Conservation (phyloP, 2,888 invertebrate genomes). For the Spisula subtruncata region DNA sequence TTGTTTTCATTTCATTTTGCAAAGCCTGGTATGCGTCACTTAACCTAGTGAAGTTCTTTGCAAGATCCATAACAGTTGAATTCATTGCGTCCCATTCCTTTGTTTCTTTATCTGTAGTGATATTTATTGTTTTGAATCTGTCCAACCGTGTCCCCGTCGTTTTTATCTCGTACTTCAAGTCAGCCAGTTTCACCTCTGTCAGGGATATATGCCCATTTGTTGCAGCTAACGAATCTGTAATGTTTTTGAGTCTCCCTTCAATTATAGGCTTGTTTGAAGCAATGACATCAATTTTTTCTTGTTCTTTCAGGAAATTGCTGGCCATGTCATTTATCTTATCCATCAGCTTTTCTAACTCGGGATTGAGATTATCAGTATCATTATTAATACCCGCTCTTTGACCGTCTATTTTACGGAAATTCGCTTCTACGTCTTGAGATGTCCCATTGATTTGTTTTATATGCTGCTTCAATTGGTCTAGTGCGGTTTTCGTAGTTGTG, state of each 20-base stretch:
- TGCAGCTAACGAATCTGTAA: constrained; percentile 32
- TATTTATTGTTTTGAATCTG: constrained; percentile 61
- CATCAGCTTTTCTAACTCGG: constrained; percentile 44
- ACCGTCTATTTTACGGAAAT: constrained; percentile 26
- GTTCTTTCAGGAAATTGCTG: constrained; percentile 45
- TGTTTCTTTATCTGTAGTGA: constrained; percentile 56
- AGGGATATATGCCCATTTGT: constrained; percentile 51
- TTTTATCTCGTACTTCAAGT: constrained; percentile 47
- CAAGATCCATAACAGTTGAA: constrained; percentile 12
- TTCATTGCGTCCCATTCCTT: constrained; percentile 49
- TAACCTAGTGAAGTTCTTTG: constrained; percentile 35
- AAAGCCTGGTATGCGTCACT: constrained; percentile 45
- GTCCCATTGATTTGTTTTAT: constrained; percentile 36
- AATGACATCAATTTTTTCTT: constrained; percentile 57
- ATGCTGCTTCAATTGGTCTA: constrained; percentile 53
- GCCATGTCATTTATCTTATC: constrained; percentile 43
- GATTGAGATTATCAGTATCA: constrained; percentile 20
- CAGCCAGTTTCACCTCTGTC: constrained; percentile 52
- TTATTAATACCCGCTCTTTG: constrained; percentile 32
- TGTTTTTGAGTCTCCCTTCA: constrained; percentile 35
- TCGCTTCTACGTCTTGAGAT: constrained; percentile 14
- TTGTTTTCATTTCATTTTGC: constrained; percentile 31
- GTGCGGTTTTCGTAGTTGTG: constrained; percentile 40
- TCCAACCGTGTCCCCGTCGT: constrained; percentile 47
- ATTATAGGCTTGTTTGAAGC: constrained; percentile 46